Base-by-base conservation (phyloP, 2,113 vertebrate genomes). In the Thryonomys swinderianus region DNA sequence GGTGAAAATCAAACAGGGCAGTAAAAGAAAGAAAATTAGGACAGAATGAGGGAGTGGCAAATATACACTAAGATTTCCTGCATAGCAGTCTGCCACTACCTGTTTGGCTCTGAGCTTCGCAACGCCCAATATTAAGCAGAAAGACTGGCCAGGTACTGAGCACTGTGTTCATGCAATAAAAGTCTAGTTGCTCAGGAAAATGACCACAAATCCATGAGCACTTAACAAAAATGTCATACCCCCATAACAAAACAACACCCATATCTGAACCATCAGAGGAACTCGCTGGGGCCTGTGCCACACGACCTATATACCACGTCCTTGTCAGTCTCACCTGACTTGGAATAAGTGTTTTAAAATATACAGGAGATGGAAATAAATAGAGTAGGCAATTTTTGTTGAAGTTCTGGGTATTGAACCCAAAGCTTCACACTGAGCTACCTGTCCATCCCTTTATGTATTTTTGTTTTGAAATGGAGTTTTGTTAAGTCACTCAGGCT, bases 81-180 rank as follows among this genome's bases (percentile, higher is more conserved):
- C 32, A 14, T 11, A 45, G 21, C 23, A 7, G 0, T 53, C 53
- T 62, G 27, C 62, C 62, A 3, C 76, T 21, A 34, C 4, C 0
- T 20, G 7, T 51, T 67, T 37, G 17, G 10, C 48, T 69, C 78
- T 20, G 61, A 57, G 55, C 40, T 53, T 93, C 71, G 79, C 6
- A 1, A 86, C 3, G 10, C 42, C 37, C 40, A 20, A n/a, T 7
- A 62, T 73, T 55, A 85, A 95, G 30, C 30, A 37, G 32, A 13
- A 64, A 87, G 62, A 40, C 48, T 37, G 16, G 32, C 16, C 32
- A 27, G 34, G 34, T n/a, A 76, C 61, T 17, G 53, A 45, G 84
- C n/a, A 55, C 53, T 91, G 57, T 84, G 69, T 81, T 91, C 87
- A 85, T 62, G 74, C 51, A 78, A 91, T 93, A 87, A 92, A 93